Evolutionary conservation across 2,113 vertebrate genomes (phyloP).

Genomic region (Campylorhamphus procurvoides): DNA sequence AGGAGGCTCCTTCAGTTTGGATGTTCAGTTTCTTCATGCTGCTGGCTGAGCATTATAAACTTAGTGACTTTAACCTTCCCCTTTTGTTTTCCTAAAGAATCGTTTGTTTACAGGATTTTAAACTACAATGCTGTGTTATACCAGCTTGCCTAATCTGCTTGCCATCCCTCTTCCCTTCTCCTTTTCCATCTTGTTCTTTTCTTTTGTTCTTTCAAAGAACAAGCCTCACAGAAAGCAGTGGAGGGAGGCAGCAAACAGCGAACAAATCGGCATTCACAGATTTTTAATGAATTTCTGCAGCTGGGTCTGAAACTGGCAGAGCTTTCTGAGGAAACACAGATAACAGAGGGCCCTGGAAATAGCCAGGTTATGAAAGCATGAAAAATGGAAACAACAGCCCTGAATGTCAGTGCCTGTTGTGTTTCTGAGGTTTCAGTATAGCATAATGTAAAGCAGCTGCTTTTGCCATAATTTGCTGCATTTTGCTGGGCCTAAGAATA

Average conservation of each 20-base stretch:
- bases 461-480: background rate
- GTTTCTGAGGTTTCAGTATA: background rate
- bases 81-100: background rate
- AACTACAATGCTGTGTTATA: background rate
- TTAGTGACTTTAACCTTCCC: background rate
- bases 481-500: slow-evolving; percentile 6
- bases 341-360: slow-evolving; percentile 22
- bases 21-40: background rate
- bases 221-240: background rate
- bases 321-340: slow-evolving; percentile 16
- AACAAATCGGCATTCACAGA: background rate
- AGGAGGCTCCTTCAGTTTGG: background rate
- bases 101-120: background rate
- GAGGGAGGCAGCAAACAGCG: background rate
- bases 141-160: background rate
- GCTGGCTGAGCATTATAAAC: background rate
- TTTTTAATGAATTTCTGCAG: slow-evolving; percentile 57
- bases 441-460: background rate
- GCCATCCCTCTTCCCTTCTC: background rate
- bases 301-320: slow-evolving; percentile 16
- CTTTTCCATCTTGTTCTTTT: background rate
- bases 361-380: slow-evolving; percentile 40
- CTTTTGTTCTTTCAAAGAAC: slow-evolving; percentile 48
- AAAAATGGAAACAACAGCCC: background rate
- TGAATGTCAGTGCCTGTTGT: background rate